Evolutionary conservation across 2,888 invertebrate genomes (phyloP).

Genomic region (Macaria notata): DNA sequence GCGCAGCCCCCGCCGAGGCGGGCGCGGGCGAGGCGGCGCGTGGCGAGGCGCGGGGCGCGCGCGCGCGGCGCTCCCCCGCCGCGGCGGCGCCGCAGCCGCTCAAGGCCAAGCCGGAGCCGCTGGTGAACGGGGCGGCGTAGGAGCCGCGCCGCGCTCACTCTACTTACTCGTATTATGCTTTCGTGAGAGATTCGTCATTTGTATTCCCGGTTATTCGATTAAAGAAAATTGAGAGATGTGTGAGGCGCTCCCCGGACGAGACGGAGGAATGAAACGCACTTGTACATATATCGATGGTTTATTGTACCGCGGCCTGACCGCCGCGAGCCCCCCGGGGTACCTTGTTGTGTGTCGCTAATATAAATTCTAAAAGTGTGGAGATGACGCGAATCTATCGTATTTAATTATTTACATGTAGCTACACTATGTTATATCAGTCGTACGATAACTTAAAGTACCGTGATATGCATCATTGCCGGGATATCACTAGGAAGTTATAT

Average conservation of each 20-base stretch:
- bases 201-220: constrained; percentile 79
- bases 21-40: constrained; percentile 18
- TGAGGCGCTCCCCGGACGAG: constrained; percentile 73
- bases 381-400: constrained; percentile 29
- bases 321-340: constrained; percentile 29
- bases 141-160: constrained; percentile 31
- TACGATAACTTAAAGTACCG: constrained; percentile 53
- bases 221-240: constrained; percentile 74
- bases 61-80: constrained; percentile 57
- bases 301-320: constrained; percentile 12
- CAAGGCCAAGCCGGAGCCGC: constrained; percentile 83
- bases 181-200: constrained; percentile 80
- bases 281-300: constrained; percentile 74
- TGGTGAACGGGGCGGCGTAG: constrained; percentile 86
- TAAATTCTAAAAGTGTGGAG: constrained; percentile 52
- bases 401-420: constrained; percentile 32
- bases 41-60: constrained; percentile 43
- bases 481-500: constrained; percentile 61
- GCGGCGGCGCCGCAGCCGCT: constrained; percentile 53
- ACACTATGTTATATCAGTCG: constrained; percentile 60
- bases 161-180: constrained; percentile 78
- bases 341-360: constrained; percentile 55
- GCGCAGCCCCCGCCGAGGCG: constrained; percentile 38
- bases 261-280: constrained; percentile 71
- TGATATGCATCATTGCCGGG: constrained; percentile 81